Evolutionary conservation across 2,113 vertebrate species (phyloP).

Genomic region (Apus apus): DNA sequence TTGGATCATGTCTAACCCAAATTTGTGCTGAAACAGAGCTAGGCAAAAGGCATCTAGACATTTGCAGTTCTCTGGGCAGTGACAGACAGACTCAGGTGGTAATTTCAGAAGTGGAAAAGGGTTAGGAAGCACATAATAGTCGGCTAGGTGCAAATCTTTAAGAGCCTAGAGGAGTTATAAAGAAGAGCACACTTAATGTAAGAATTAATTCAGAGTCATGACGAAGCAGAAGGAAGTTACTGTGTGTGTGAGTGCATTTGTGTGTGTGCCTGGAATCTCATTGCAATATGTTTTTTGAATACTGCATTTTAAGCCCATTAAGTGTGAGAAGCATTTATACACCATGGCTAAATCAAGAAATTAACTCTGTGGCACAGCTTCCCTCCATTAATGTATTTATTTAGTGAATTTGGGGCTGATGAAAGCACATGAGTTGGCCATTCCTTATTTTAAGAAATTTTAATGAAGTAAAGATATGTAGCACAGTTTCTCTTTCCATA

Average conservation of each 20-base stretch:
- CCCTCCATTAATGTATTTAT: not conserved
- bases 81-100: not conserved
- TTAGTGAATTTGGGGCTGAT: not conserved
- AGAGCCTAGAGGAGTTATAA: not conserved
- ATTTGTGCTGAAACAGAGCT: not conserved
- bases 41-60: not conserved
- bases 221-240: not conserved
- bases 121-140: not conserved
- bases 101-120: not conserved
- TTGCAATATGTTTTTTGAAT: not conserved
- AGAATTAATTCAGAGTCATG: slow-evolving; percentile 1
- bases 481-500: not conserved
- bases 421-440: not conserved
- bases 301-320: slow-evolving; percentile 2
- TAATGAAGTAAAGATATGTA: not conserved
- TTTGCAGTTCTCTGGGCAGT: not conserved
- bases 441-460: not conserved
- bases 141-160: not conserved
- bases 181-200: not conserved
- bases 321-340: not conserved
- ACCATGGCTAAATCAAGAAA: not conserved
- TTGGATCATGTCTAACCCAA: not conserved
- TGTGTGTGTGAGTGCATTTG: not conserved
- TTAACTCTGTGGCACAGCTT: not conserved
- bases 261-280: not conserved